These are phyloP conservation scores for Zaprionus bogoriensis DNA, from an alignment of 2,888 invertebrate genomes.

Conservation along the genomic window DNA sequence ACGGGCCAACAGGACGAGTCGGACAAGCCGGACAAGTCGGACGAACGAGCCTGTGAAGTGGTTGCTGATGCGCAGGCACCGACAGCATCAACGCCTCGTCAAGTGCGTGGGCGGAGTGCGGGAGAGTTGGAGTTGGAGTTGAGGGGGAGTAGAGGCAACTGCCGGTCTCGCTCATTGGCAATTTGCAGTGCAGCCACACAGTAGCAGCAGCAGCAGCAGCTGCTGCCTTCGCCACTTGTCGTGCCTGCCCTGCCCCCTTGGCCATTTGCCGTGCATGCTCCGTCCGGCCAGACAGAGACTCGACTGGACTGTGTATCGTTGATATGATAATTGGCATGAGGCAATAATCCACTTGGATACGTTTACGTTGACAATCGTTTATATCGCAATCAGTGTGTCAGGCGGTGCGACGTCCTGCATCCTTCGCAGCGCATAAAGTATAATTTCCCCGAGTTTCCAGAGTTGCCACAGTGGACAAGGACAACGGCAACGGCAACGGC, in stretches of 20 bases:
- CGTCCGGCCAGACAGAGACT: no score
- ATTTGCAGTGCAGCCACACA: constrained; percentile 30
- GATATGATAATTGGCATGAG: constrained; percentile 80
- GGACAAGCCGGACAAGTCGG: constrained; percentile 16
- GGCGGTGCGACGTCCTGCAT: constrained; percentile 50
- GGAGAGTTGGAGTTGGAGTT: no score
- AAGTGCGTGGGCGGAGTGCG: constrained; percentile 48
- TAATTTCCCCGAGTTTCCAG: constrained; percentile 61
- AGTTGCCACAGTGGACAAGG: constrained; percentile 38
- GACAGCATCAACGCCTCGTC: constrained; percentile 76
- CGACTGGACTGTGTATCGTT: constrained; percentile 67
- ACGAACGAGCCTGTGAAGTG: constrained; percentile 7
- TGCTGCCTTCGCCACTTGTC: constrained; percentile 57
- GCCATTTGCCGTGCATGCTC: constrained; percentile 28
- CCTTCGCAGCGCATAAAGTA: constrained; percentile 66
- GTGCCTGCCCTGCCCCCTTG: constrained; percentile 24
- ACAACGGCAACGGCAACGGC: constrained; percentile 24
- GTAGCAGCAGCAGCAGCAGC: no score
- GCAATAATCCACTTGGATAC: constrained; percentile 80
- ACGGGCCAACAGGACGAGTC: constrained; percentile 22
- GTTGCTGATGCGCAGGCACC: constrained; percentile 48
- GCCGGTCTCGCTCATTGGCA: constrained; percentile 45
- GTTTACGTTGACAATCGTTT: constrained; percentile 80
- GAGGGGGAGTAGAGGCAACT: neutral
- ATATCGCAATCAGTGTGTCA: constrained; percentile 78